phyloP scores from a whole-genome alignment of 2,888 invertebrate species.

The Galerucella pusilla region DNA sequence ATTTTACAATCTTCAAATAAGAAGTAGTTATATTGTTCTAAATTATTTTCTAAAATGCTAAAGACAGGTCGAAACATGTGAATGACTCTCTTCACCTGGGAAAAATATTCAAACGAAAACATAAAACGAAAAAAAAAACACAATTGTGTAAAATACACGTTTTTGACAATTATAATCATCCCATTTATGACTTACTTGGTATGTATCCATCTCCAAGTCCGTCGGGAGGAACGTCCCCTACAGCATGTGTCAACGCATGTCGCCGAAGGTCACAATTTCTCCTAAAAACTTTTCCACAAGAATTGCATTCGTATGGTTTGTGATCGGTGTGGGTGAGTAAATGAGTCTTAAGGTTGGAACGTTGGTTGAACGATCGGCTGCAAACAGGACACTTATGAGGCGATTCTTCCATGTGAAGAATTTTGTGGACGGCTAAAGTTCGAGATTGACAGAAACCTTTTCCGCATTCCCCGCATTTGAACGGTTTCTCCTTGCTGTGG shows the following conservation, averaged over 20 bases:
- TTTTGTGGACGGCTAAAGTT: slow-evolving; percentile 95
- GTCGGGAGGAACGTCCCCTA: slow-evolving; percentile 86
- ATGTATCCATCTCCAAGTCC: slow-evolving; percentile 58
- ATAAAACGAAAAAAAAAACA: no score
- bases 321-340: slow-evolving; percentile 86
- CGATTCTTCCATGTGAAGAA: slow-evolving; percentile 92
- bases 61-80: no score
- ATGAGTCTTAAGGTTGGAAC: slow-evolving; percentile 92
- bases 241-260: slow-evolving; percentile 90
- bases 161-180: no score
- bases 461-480: slow-evolving; percentile 96
- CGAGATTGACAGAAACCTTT: slow-evolving; percentile 99
- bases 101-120: no score
- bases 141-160: no score
- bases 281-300: slow-evolving; percentile 61
- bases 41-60: no score
- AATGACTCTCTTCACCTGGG: no score
- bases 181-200: slow-evolving; percentile 58
- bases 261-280: slow-evolving; percentile 91
- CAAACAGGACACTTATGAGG: slow-evolving; percentile 94
- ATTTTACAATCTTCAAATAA: no score
- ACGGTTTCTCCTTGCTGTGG: slow-evolving; percentile 98
- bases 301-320: slow-evolving; percentile 59
- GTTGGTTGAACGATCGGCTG: slow-evolving; percentile 90
- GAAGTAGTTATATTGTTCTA: no score